phyloP scores from a whole-genome alignment of 2,888 invertebrate genomes.

The Uropetala carovei region DNA sequence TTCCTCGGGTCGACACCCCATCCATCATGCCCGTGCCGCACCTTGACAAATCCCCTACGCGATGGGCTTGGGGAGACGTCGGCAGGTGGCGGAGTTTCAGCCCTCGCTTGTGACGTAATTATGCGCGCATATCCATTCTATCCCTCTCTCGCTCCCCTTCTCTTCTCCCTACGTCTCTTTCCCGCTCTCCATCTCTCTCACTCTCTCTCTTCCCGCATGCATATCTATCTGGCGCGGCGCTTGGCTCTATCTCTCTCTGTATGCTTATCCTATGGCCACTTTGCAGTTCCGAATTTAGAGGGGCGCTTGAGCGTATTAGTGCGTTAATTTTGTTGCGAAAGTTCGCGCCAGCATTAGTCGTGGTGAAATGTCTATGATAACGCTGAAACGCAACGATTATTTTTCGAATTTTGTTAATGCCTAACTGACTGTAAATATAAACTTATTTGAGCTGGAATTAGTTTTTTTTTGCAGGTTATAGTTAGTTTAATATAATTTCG shows the following conservation, averaged over 20 bases:
- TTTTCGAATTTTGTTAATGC: too few species aligned
- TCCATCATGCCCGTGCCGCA: slow-evolving; percentile 5
- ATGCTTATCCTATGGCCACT: not conserved
- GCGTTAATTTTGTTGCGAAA: too few species aligned
- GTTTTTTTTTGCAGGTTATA: too few species aligned
- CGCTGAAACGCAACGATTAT: too few species aligned
- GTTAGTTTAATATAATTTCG: too few species aligned
- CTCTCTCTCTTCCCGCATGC: not conserved
- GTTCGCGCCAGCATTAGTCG: too few species aligned
- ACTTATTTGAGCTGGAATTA: too few species aligned
- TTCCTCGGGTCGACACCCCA: not conserved
- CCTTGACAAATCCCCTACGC: slow-evolving; percentile 32
- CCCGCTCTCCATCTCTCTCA: not conserved
- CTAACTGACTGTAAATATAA: too few species aligned
- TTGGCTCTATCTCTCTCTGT: not conserved
- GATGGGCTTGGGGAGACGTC: slow-evolving; percentile 29
- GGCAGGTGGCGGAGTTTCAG: slow-evolving; percentile 30
- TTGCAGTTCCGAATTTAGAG: not conserved
- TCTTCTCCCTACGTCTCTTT: not conserved
- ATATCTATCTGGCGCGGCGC: not conserved
- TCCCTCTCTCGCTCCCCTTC: not conserved
- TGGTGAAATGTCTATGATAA: too few species aligned
- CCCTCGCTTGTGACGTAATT: slow-evolving; percentile 18
- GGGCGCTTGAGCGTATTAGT: too few species aligned
- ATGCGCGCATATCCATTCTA: slow-evolving; percentile 13